Percentiles rank a stretch among this genome's conserved stretches.
Conservation (phyloP, 2,888 invertebrate genomes). For the Epsilonema sp. region DNA sequence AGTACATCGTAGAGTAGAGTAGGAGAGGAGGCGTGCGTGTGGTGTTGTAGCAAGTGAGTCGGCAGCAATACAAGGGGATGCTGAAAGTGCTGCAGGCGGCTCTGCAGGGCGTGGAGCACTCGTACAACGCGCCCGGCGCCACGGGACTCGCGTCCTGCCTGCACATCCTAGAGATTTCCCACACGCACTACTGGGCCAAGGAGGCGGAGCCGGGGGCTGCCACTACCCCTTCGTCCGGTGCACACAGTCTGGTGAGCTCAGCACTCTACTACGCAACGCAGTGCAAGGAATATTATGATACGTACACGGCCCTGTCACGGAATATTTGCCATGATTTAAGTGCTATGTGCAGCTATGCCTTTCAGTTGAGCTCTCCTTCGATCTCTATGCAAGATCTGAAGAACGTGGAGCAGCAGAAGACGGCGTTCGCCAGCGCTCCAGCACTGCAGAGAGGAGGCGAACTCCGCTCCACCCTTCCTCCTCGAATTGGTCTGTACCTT, state of each 20-base stretch:
- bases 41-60: conserved; percentile 60
- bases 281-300: no score
- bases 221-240: conserved; percentile 11
- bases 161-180: conserved; percentile 88
- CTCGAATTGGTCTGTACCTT: no score
- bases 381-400: conserved; percentile 14
- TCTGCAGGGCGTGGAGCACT: conserved; percentile 63
- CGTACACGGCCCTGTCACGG: no score
- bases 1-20: no score
- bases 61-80: conserved; percentile 88
- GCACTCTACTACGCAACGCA: no score
- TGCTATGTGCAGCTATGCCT: no score
- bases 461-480: background rate
- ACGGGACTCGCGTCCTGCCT: conserved; percentile 90
- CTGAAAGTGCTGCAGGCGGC: conserved; percentile 71
- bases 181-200: conserved; percentile 69
- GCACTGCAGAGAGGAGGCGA: background rate
- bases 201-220: conserved; percentile 15
- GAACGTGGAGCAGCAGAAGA: conserved; percentile 1
- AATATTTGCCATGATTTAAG: no score
- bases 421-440: background rate
- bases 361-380: conserved; percentile 18
- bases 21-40: no score
- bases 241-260: background rate
- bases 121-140: conserved; percentile 43